Conservation (phyloP, 1,140 invertebrate species). For the Oscheius sp. region DNA sequence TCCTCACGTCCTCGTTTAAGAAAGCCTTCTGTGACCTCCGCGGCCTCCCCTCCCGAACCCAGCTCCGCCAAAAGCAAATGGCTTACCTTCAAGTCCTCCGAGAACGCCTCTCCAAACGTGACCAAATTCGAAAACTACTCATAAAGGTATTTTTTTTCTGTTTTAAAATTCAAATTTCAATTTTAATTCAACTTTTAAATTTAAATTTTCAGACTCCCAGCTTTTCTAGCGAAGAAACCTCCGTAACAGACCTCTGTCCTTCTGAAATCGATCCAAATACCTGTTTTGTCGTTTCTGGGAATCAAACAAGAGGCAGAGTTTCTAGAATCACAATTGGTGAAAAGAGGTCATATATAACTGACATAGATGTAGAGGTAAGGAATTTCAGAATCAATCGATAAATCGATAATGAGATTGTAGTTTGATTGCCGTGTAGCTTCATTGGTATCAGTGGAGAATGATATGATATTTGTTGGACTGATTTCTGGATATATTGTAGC, state of each 20-base stretch:
- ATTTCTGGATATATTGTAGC: constrained; percentile 64
- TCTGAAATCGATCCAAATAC: constrained; percentile 1
- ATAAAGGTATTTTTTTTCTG: constrained; percentile 11
- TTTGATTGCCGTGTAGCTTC: constrained; percentile 65
- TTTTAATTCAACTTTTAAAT: constrained; percentile 12
- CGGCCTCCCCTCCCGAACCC: constrained; percentile 64
- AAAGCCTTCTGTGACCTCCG: constrained; percentile 65
- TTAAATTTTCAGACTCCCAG: constrained; percentile 3
- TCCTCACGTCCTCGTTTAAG: constrained; percentile 49
- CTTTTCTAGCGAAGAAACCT: not conserved
- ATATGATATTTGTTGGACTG: constrained; percentile 63
- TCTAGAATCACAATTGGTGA: constrained; percentile 59
- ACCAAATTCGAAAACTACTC: constrained; percentile 50
- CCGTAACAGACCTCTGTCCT: not conserved
- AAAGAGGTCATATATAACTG: constrained; percentile 61
- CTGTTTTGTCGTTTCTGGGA: constrained; percentile 22
- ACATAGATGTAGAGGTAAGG: constrained; percentile 63
- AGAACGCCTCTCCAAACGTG: constrained; percentile 63
- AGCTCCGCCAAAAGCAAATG: constrained; percentile 63
- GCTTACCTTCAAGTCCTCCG: constrained; percentile 64
- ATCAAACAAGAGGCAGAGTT: constrained; percentile 61
- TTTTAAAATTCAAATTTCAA: no score
- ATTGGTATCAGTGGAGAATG: constrained; percentile 59
- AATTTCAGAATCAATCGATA: constrained; percentile 6
- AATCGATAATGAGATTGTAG: constrained; percentile 52